phyloP scores from a whole-genome alignment of 2,888 invertebrate species.

The Apantesis nais region DNA sequence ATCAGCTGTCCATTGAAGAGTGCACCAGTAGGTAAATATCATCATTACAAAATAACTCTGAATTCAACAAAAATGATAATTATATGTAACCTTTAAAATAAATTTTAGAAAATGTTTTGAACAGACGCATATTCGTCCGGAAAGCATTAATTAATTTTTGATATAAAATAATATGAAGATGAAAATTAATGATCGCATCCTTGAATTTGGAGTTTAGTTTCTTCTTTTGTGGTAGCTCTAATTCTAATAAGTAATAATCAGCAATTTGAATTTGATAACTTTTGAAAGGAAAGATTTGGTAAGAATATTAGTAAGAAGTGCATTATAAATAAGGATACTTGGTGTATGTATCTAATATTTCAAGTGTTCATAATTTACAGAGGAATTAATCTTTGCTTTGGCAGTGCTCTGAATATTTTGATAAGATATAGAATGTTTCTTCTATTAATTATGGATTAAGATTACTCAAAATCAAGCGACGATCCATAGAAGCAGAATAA shows the following conservation, averaged over 20 bases:
- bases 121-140: slow-evolving; percentile 17
- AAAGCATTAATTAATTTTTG: slow-evolving; percentile 15
- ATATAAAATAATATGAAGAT: slow-evolving; percentile 15
- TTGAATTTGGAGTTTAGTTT: slow-evolving; percentile 4
- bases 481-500: too few species aligned
- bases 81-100: slow-evolving; percentile 39
- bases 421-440: too few species aligned
- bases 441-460: too few species aligned
- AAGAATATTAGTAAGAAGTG: not conserved
- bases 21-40: slow-evolving; percentile 32
- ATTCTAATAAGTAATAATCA: not conserved
- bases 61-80: slow-evolving; percentile 37
- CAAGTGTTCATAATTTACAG: not conserved
- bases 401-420: too few species aligned
- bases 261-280: not conserved
- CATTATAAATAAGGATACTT: too few species aligned
- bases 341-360: too few species aligned
- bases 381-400: too few species aligned
- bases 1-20: slow-evolving; percentile 47
- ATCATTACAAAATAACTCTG: slow-evolving; percentile 39
- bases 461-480: too few species aligned
- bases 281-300: not conserved
- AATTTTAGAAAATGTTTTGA: slow-evolving; percentile 13
- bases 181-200: slow-evolving; percentile 3
- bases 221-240: not conserved